These are phyloP conservation scores for Saxidomus purpurata DNA, from an alignment of 1,140 invertebrate genomes.

Conservation along the genomic window DNA sequence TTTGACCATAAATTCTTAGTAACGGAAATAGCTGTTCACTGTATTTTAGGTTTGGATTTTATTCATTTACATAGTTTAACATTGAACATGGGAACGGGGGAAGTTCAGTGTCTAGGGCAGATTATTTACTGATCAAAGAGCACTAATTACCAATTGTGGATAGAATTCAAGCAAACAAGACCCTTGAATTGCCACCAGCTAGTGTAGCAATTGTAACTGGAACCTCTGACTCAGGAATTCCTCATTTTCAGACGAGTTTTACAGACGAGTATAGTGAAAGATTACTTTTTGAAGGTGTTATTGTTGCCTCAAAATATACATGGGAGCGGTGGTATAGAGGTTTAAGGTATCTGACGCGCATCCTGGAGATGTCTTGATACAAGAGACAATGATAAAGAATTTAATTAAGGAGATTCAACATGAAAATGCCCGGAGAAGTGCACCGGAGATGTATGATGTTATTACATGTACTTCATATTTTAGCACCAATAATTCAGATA, in stretches of 20 bases:
- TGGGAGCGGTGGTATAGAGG: too few relatives aligned
- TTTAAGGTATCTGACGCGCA: too few relatives aligned
- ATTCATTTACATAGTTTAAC: not conserved
- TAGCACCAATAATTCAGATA: too few relatives aligned
- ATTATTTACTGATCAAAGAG: not conserved
- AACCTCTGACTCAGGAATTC: not conserved
- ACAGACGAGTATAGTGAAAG: not conserved
- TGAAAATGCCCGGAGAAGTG: too few relatives aligned
- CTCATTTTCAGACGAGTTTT: not conserved
- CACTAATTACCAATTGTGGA: too few relatives aligned
- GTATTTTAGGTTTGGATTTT: not conserved
- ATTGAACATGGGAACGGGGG: not conserved
- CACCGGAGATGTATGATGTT: too few relatives aligned
- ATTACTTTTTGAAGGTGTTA: not conserved
- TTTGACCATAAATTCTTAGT: not conserved
- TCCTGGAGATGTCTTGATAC: too few relatives aligned
- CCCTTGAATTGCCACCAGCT: not conserved
- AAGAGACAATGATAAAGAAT: too few relatives aligned
- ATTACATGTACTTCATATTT: too few relatives aligned
- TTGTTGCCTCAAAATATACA: too few relatives aligned
- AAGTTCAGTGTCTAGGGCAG: not conserved
- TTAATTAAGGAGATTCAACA: too few relatives aligned
- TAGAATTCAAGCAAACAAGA: too few relatives aligned
- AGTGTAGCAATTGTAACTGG: not conserved
- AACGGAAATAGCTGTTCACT: not conserved